Base-by-base conservation (phyloP, 2,797 vertebrate genomes). In the Cynopterus sphinx region DNA sequence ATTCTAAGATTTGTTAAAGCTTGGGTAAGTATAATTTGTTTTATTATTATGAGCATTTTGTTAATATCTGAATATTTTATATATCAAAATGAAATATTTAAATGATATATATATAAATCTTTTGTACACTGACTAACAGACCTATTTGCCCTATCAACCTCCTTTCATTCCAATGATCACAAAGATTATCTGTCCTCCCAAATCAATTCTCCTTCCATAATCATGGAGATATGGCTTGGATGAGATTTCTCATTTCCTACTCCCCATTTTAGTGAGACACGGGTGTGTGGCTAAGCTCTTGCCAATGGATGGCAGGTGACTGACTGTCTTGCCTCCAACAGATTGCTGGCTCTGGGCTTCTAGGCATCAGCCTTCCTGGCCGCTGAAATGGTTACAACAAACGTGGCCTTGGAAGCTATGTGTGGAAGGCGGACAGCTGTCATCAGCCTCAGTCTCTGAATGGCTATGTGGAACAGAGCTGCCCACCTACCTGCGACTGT, bases 1-100 rank as follows among this genome's bases (percentile, higher is more conserved):
- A 81, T 90, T 77, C 67, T 65, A 92, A 90, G 81, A 84, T 75
- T 67, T 87, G 33, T 59, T 87, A 81, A 71, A 75, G 9, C 9
- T 43, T 51, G n/a, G 36, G 12, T 61, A 57, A 79, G 26, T 9
- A 59, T 70, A 61, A 75, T 71, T 77, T 61, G 12, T 82, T 94
- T 92, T 94, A 90, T 74, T 46, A 36, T 41, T 75, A 77, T 17
- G 67, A 31, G 68, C 74, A 70, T 53, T 87, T 55, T 75, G 77
- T 75, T 31, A 31, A 28, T 55, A 61, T 49, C 13, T 53, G 36
- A 78, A 39, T 87, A 79, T 70, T 70, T 75, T 31, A 41, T 24
- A n/a, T 59, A 55, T 61, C 13, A 92, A 65, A 26, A 28, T 91
- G 43, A 83, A 70, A 43, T 55, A 39, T 70, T 49, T 57, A 81